phyloP scores from a whole-genome alignment of 2,797 vertebrate species.

The Phyllotis vaccarum region DNA sequence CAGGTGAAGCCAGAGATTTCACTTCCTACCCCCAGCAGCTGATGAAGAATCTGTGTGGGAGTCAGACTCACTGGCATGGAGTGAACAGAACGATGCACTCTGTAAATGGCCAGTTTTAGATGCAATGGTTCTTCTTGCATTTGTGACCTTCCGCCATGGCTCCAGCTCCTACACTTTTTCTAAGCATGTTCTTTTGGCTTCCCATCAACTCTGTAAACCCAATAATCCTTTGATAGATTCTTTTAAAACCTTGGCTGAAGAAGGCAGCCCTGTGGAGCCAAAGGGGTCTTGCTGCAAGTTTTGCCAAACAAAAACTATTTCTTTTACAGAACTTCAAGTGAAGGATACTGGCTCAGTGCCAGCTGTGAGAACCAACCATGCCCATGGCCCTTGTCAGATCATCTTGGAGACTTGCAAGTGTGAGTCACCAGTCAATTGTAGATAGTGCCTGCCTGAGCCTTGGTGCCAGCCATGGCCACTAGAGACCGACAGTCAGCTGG shows the following conservation, averaged over 20 bases:
- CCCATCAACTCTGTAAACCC: slow-evolving; percentile 13
- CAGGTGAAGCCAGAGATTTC: not conserved
- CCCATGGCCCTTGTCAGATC: not conserved
- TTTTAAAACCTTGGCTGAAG: slow-evolving; percentile 17
- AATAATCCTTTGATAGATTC: slow-evolving; percentile 17
- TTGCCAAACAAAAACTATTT: not conserved
- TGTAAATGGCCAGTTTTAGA: not conserved
- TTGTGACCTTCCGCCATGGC: not conserved
- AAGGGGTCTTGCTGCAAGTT: not conserved
- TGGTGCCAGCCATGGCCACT: not conserved
- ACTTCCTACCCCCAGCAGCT: not conserved
- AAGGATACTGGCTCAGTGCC: not conserved
- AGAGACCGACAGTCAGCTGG: not conserved
- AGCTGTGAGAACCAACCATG: not conserved
- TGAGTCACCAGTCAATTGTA: not conserved
- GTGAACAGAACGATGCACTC: accelerated
- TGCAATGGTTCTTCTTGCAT: no score
- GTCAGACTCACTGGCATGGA: not conserved
- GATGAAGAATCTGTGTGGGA: no score
- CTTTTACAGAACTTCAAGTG: not conserved
- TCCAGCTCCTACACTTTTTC: not conserved
- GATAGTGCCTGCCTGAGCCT: not conserved
- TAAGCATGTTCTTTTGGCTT: not conserved
- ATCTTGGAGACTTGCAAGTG: not conserved
- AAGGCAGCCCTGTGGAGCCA: not conserved